Base-by-base conservation (phyloP, 2,888 invertebrate genomes). In the Agrenia bidenticulata region DNA sequence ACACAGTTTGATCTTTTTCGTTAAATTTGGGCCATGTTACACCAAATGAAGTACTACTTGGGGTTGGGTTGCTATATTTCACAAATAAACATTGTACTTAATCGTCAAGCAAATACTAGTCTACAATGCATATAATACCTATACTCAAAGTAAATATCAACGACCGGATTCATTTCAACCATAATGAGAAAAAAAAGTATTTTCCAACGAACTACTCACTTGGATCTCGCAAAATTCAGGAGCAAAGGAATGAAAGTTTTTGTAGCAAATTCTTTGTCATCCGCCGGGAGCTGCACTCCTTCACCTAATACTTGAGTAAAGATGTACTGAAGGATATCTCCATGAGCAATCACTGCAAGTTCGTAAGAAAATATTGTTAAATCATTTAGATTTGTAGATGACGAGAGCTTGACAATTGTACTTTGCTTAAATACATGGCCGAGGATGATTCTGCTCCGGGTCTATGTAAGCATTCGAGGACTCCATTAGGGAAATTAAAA, bases 281-380 rank as follows among this genome's bases (percentile, higher is more conserved):
- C 68, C 23, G 61, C 49, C 2, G 74, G 73, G 58, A 77, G 72
- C 27, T 66, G 61, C 32, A 64, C 66, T 17, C 70, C 70, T 59
- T 77, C 75, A 19, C 77, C 77, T 61, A 77, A 71, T 37, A 77
- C 61, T 55, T 75, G 64, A 37, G 69, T 73, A 64, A 77, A 77
- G 37, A 77, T 57, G 66, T 77, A 77, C 54, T 77, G 77, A 9
- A 77, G 67, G 59, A 76, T 73, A 63, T 77, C 77, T 9, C 76
- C 75, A 21, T 77, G 77, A 42, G 77, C 77, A 24, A 77, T 73
- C 49, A 69, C 77, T 77, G 66, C 41, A 61, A 50, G 39, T 51
- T 15, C 15, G 7, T 59, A 54, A 23, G 2, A 32, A 45, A 61
- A 26, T 50, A 50, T 56, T 17, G 4, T 42, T 21, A n/a, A 59